These are phyloP conservation scores for Dioctria linearis DNA, from an alignment of 2,888 invertebrate genomes.

Conservation along the genomic window DNA sequence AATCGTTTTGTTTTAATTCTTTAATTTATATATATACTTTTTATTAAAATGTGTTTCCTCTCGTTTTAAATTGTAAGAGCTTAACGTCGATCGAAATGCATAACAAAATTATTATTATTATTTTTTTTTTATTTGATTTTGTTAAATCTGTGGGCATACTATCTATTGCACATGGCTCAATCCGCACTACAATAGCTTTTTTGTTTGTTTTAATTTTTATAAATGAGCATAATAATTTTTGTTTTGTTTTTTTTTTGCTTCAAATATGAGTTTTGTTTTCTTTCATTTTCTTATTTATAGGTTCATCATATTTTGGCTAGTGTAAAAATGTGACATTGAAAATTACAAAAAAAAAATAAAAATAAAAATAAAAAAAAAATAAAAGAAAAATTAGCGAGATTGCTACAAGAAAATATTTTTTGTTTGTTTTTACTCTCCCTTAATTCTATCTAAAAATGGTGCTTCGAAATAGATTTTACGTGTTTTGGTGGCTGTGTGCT, in stretches of 20 bases:
- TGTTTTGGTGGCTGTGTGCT: conserved; percentile 2
- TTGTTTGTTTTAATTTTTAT: conserved; percentile 7
- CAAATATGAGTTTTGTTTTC: not conserved
- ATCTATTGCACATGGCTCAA: conserved; percentile 47
- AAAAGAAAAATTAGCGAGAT: not conserved
- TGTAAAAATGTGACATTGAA: conserved; percentile 31
- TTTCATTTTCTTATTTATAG: conserved; percentile 15
- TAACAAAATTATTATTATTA: conserved; percentile 4
- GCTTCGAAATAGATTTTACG: conserved; percentile 39
- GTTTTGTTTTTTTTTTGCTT: not conserved
- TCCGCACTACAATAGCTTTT: conserved; percentile 40
- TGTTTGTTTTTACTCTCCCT: not conserved
- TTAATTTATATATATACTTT: conserved; percentile 12
- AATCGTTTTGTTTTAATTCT: not conserved
- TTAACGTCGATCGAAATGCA: conserved; percentile 22
- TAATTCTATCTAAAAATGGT: conserved; percentile 42
- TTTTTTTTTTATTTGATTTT: not conserved
- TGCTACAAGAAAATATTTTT: conserved; percentile 31
- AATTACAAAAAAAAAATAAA: conserved; percentile 17
- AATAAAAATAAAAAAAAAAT: no score
- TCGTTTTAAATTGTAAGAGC: not conserved
- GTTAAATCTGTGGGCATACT: conserved; percentile 32
- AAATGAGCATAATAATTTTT: no score
- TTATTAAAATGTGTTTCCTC: conserved; percentile 2
- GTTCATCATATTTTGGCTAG: conserved; percentile 17